phyloP scores from a whole-genome alignment of 2,888 invertebrate genomes.

The Yponomeuta evonymella region DNA sequence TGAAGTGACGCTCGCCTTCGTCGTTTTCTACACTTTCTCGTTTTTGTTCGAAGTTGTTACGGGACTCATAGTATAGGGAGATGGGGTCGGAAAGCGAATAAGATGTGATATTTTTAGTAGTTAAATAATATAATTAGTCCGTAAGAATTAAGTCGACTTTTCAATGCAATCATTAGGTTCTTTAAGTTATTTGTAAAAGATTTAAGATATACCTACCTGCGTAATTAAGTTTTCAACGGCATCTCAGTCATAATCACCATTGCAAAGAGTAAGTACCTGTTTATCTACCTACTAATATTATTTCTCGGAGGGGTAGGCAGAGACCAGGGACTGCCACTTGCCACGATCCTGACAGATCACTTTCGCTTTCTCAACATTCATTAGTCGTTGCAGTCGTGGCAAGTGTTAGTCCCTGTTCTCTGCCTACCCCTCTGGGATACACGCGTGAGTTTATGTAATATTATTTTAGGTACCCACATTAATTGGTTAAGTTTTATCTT shows the following conservation, averaged over 20 bases:
- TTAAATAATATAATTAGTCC: slow-evolving; percentile 37
- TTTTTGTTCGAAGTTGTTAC: slow-evolving; percentile 67
- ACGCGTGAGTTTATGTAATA: no score
- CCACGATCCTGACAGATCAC: no score
- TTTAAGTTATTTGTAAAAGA: slow-evolving; percentile 15
- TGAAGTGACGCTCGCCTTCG: slow-evolving; percentile 65
- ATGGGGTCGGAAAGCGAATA: slow-evolving; percentile 27
- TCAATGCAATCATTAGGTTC: slow-evolving; percentile 53
- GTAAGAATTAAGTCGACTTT: slow-evolving; percentile 49
- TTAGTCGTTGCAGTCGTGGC: not conserved
- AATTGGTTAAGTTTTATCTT: no score
- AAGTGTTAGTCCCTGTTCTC: no score
- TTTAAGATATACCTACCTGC: not conserved
- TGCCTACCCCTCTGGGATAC: no score
- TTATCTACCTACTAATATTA: not conserved
- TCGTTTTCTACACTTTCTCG: slow-evolving; percentile 65
- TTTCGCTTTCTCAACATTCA: not conserved
- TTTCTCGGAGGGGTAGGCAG: not conserved
- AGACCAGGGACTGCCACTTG: no score
- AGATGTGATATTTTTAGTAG: slow-evolving; percentile 59
- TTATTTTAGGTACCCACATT: no score
- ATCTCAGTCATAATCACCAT: not conserved
- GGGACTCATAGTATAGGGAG: slow-evolving; percentile 53
- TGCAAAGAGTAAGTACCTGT: slow-evolving; percentile 4
- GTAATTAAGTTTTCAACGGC: not conserved